Conservation (phyloP, 2,888 invertebrate genomes). For the Drosophila seclusa region DNA sequence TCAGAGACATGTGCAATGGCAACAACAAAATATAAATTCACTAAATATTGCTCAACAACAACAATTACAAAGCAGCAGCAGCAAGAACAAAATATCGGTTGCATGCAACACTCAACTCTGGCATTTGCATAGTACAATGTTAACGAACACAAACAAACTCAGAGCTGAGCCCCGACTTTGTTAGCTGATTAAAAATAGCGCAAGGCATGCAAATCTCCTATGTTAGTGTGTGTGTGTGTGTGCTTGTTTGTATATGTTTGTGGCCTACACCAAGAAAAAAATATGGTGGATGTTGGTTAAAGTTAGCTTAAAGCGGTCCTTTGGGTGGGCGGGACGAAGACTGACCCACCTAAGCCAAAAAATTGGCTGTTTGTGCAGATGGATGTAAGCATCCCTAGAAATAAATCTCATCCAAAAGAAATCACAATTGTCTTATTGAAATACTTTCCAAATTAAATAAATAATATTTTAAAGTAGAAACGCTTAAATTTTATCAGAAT, state of each 20-base stretch:
- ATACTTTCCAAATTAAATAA: background rate
- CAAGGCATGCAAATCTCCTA: slow-evolving; percentile 34
- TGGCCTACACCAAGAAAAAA: slow-evolving; percentile 9
- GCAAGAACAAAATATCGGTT: slow-evolving; percentile 36
- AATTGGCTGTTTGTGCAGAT: background rate
- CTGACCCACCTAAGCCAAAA: background rate
- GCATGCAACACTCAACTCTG: slow-evolving; percentile 68
- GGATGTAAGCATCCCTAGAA: background rate
- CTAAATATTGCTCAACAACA: slow-evolving; percentile 56
- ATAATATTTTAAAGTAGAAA: background rate
- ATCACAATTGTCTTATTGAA: background rate
- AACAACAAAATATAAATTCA: slow-evolving; percentile 29
- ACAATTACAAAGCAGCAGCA: slow-evolving; percentile 2
- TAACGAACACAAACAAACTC: slow-evolving; percentile 73
- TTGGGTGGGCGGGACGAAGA: background rate
- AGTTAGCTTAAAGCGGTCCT: background rate
- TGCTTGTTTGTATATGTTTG: background rate
- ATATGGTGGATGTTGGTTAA: background rate
- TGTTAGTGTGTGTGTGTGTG: background rate
- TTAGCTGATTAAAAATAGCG: slow-evolving; percentile 65
- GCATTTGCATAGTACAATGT: slow-evolving; percentile 63
- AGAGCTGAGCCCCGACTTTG: slow-evolving; percentile 51
- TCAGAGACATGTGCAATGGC: slow-evolving; percentile 36
- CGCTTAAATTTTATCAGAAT: background rate
- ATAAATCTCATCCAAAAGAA: background rate